Evolutionary conservation across 2,888 invertebrate genomes (phyloP), one percentile per base, ranked within the genome.

Genomic region (Malachius bipustulatus): DNA sequence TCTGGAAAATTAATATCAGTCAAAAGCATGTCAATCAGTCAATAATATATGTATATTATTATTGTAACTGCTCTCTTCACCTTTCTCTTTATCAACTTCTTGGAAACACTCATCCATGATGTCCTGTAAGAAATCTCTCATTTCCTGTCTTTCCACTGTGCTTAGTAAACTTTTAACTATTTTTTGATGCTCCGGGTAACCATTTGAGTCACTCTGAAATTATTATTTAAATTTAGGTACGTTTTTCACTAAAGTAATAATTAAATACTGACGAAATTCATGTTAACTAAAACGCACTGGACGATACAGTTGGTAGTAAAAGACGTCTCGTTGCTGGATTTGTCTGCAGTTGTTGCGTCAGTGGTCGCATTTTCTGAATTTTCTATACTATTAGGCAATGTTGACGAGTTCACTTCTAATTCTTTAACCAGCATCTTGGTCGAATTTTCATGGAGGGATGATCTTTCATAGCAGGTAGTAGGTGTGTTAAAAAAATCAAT

Each of bases 81-180:
- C 39, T 37, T 38, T 43, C 49, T 47, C 47, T 39, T 47, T 35
- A 4, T 50, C 47, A 16, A 51, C 37, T 36, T 48, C 37, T 46
- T 74, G 75, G 47, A 80, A 82, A 48, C 83, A 83, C 44, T 80
- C 77, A 42, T 76, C 71, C 30, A 78, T 70, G 0, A 78, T 71
- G 52, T 82, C 79, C 46, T 75, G 73, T 3, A 82, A 60, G 47
- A 82, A 82, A 52, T 77, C 77, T 13, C 66, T 67, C 1, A 82
- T 49, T 43, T 78, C 78, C 26, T 73, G 69, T 53, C 75, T 71
- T 9, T 67, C 69, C 1, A 76, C 65, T 38, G 74, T 72, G 51
- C 73, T 74, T 3, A 73, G 70, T 32, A 82, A 62, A 26, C 67
- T 60, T 43, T 73, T 70, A 4, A 69, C 67, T 1, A 82, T 70